These are phyloP conservation scores for Prosopocoilus inquinatus DNA, from an alignment of 2,888 invertebrate species.

Conservation along the genomic window DNA sequence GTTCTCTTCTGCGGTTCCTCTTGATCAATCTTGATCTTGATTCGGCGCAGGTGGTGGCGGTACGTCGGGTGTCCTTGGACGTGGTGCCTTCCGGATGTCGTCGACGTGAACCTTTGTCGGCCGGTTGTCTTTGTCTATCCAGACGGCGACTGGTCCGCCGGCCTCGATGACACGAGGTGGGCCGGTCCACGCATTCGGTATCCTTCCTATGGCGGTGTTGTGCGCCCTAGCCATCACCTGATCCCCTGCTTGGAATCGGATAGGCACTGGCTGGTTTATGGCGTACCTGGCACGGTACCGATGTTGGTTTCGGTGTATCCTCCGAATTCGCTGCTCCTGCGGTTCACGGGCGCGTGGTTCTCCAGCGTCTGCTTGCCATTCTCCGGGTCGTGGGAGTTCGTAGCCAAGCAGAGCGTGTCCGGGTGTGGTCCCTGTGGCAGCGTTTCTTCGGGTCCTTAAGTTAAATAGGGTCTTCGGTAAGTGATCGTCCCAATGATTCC, in stretches of 20 bases:
- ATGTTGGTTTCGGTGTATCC: not conserved
- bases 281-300: not conserved
- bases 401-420: conserved; percentile 17
- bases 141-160: not conserved
- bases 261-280: not conserved
- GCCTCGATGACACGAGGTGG: conserved; percentile 1
- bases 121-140: not conserved
- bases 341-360: not conserved
- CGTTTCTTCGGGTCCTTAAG: conserved; percentile 17
- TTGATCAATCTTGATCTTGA: not conserved
- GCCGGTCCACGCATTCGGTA: conserved; percentile 1
- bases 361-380: conserved; percentile 5
- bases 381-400: conserved; percentile 15
- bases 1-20: not conserved
- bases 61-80: not conserved
- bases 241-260: not conserved
- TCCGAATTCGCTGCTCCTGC: not conserved
- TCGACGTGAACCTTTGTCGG: conserved; percentile 5
- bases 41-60: conserved; percentile 8
- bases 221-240: not conserved
- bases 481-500: conserved; percentile 9
- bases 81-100: conserved; percentile 3
- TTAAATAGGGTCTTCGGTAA: conserved; percentile 7
- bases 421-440: conserved; percentile 17
- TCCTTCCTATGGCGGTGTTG: not conserved